A percentile compares a stretch with the other conserved stretches of the same genome.
These are phyloP conservation scores for Pedionomus torquatus DNA, from an alignment of 2,113 vertebrate species.

Conservation along the genomic window DNA sequence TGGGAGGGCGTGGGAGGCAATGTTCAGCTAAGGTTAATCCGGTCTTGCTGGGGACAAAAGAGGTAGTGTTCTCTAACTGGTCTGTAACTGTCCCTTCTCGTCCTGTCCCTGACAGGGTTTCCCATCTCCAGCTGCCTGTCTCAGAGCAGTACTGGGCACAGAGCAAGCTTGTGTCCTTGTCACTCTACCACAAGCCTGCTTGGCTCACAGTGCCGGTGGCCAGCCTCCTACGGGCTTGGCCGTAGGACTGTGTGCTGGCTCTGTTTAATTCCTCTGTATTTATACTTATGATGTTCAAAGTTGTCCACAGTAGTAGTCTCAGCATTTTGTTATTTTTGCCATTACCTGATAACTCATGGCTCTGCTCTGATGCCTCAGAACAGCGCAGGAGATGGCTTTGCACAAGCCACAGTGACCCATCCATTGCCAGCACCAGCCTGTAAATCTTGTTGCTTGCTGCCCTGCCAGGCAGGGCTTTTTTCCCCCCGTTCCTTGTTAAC, in stretches of 20 bases:
- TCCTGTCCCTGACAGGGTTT: not conserved
- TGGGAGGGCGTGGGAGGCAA: fast-evolving
- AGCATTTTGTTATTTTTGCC: slow-evolving; percentile 12
- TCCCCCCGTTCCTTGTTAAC: not conserved
- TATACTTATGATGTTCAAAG: not conserved
- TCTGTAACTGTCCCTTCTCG: not conserved
- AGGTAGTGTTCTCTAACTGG: not conserved
- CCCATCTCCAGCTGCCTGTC: not conserved
- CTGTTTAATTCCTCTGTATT: not conserved
- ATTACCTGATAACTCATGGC: not conserved
- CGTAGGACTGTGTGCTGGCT: not conserved
- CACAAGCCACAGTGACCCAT: not conserved
- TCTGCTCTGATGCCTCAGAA: not conserved
- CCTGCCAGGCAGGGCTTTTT: not conserved
- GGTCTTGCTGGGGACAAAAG: not conserved
- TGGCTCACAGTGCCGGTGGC: fast-evolving
- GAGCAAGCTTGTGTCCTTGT: not conserved
- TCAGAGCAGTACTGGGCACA: not conserved
- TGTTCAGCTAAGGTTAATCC: not conserved
- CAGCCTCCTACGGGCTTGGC: not conserved
- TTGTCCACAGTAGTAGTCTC: not conserved
- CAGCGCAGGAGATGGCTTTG: not conserved
- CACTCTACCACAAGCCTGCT: not conserved
- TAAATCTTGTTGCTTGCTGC: not conserved
- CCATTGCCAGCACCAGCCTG: not conserved